Evolutionary conservation across 2,797 vertebrate genomes (phyloP), one percentile per base, ranked within the genome.

Genomic region (Chlorospingus flavigularis): DNA sequence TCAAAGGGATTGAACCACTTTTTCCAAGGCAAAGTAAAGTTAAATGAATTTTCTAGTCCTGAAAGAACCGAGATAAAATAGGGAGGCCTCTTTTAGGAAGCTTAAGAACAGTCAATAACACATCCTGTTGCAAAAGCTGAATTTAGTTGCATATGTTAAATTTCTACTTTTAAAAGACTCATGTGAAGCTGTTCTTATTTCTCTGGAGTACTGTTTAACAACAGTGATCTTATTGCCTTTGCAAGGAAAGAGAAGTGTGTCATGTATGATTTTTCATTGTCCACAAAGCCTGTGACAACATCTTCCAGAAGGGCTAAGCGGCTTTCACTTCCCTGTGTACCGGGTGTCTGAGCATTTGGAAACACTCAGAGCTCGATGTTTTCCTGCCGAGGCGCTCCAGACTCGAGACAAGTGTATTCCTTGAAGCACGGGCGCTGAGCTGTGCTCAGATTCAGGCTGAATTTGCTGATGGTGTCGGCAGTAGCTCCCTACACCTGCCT

Each of bases 201-300:
- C 18, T 48, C 23, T 58, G 18, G 43, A 55, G n/a, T 86, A 23
- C 21, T 40, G 16, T 43, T 30, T 58, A 9, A 30, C n/a, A 58
- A 15, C 35, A 42, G 7, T 10, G 10, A 9, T 57, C 31, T 66
- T 42, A 57, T 0, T 57, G 33, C 3, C 11, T 33, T 57, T 50
- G 43, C 21, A 57, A 21, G 3, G 10, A 58, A 51, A 28, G 31
- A 18, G 31, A 66, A 43, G 11, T 35, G 11, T 20, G 13, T 51
- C 31, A 7, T 19, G 14, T 17, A 5, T 58, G 28, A 26, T 55
- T 88, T 63, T 63, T 70, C 15, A 40, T 24, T 91, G 67, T 63
- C 40, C 15, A 2, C 5, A 10, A 48, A 91, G 42, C 26, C 53
- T 4, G 0, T 40, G 60, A 11, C 48, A n/a, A 2, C 10, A 1